Evolutionary conservation across 1,140 invertebrate genomes (phyloP).

Genomic region (Oryzaephilus surinamensis): DNA sequence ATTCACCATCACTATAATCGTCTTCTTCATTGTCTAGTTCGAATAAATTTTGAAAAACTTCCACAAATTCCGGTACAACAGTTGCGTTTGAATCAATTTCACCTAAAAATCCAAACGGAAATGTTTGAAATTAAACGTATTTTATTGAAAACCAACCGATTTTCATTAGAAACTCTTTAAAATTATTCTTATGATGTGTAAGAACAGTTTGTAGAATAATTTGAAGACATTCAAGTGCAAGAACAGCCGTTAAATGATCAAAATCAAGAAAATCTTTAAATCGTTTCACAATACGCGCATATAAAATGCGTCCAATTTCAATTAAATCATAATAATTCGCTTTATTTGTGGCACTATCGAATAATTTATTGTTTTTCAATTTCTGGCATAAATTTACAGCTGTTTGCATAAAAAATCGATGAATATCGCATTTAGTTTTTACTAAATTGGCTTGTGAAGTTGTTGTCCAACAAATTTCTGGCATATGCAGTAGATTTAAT

Average conservation of each 20-base stretch:
- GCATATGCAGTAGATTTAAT: constrained; percentile 39
- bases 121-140: constrained; percentile 4
- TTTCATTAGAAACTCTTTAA: constrained; percentile 38
- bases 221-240: constrained; percentile 45
- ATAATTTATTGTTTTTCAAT: constrained; percentile 30
- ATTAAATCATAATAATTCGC: constrained; percentile 27
- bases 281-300: constrained; percentile 35
- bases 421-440: constrained; percentile 37
- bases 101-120: constrained; percentile 15
- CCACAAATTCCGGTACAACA: constrained; percentile 19
- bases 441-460: constrained; percentile 31
- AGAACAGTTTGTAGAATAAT: constrained; percentile 42
- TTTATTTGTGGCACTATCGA: constrained; percentile 28
- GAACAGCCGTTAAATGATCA: constrained; percentile 35
- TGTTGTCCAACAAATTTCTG: constrained; percentile 35
- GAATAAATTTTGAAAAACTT: constrained; percentile 28
- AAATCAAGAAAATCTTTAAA: constrained; percentile 36
- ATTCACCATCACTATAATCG: constrained; percentile 24
- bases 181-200: constrained; percentile 34
- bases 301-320: constrained; percentile 34
- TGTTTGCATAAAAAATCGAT: constrained; percentile 37
- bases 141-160: constrained; percentile 35
- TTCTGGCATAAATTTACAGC: constrained; percentile 34
- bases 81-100: no score
- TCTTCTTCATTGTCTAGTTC: constrained; percentile 30